Conservation (phyloP, 2,888 invertebrate species). For the Calameuta filiformis region DNA sequence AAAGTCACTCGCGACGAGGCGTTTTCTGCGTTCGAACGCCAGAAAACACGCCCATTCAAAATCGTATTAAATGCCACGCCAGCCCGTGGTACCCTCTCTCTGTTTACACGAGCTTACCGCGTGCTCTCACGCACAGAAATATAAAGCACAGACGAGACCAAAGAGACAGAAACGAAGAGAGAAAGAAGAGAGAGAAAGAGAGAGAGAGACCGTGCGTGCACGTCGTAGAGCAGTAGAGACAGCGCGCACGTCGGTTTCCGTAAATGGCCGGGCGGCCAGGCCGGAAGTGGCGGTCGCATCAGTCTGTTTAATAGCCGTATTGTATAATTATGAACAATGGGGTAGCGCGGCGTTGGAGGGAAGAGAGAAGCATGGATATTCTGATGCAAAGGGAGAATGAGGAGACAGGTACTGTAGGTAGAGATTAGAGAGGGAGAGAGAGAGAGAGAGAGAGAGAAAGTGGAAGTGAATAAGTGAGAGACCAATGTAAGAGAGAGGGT, state of each 20-base stretch:
- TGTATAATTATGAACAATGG: conserved; percentile 66
- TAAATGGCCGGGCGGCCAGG: conserved; percentile 54
- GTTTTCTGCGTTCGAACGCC: conserved; percentile 31
- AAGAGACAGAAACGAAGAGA: conserved; percentile 14
- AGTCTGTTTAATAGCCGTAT: conserved; percentile 66
- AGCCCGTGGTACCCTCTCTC: neutral
- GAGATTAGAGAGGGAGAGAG: conserved; percentile 20
- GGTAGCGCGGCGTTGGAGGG: conserved; percentile 22
- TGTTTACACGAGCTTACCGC: neutral
- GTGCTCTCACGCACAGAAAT: neutral
- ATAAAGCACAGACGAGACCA: neutral
- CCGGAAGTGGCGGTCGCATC: conserved; percentile 64
- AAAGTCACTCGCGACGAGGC: conserved; percentile 44
- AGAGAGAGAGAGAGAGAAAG: conserved; percentile 19
- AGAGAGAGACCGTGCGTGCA: conserved; percentile 16
- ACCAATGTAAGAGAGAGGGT: neutral
- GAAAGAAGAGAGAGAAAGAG: conserved; percentile 13
- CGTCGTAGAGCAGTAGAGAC: conserved; percentile 34
- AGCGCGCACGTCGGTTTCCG: conserved; percentile 51
- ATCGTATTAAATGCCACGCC: conserved; percentile 11
- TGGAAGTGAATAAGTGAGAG: conserved; percentile 25
- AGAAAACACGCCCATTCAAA: conserved; percentile 46
- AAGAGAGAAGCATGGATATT: conserved; percentile 29
- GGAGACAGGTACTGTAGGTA: neutral
- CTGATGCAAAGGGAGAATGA: neutral